Base-by-base conservation (phyloP, 2,888 invertebrate genomes). In the Miltochrista miniata region DNA sequence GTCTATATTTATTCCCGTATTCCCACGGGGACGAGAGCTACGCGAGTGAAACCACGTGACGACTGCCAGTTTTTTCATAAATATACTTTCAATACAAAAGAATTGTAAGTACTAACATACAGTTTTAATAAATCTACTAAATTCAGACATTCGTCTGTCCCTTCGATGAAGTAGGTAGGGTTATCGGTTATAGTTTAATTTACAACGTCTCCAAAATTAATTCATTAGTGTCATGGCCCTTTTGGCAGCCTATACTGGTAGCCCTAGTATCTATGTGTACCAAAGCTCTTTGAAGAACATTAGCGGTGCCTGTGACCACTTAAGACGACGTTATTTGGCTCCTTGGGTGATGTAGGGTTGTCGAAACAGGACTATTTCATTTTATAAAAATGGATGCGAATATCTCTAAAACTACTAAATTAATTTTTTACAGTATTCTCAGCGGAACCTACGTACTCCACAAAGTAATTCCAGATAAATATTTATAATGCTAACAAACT, bases 251-350 rank as follows among this genome's bases (percentile, higher is more conserved):
- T 37, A 33, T 34, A n/a, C 2, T 31, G 14, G 44, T 44, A 41
- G 30, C 37, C 34, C 8, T 11, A 31, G 7, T 31, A 31, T 31
- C 31, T 31, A 31, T 31, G 37, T 43, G 33, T 41, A 12, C 42
- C 48, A 60, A 49, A 63, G 74, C 82, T 83, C 81, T 83, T 83
- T 73, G 77, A 75, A 72, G 68, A 68, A 83, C 79, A 80, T 85
- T 83, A 81, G 79, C 63, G 74, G 69, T 56, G 12, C 50, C 56
- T 31, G 74, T 72, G 79, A 68, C 82, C 84, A 87, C 86, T 87
- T 78, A 86, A 87, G 87, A 87, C 75, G 77, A 70, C 66, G 70
- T 57, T 70, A 69, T 74, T 68, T 66, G 64, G 61, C 79, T 79
- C 76, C 83, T 83, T 84, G 63, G 51, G 46, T 45, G 13, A 39